Evolutionary conservation across 2,797 vertebrate species (phyloP).

Genomic region (Harpagifer antarcticus): DNA sequence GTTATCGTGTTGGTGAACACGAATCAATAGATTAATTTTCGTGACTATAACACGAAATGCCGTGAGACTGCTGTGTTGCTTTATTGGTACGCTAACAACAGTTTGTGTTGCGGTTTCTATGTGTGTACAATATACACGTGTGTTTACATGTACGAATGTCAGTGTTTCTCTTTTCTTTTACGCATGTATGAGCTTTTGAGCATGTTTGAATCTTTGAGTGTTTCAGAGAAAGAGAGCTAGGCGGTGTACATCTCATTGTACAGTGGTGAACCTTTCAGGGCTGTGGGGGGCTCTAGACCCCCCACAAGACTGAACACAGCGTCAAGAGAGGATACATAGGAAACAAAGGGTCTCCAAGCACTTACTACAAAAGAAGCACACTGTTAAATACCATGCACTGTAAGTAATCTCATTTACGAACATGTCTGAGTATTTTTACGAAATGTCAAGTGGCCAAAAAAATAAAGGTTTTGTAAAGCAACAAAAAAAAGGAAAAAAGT

Average conservation of each 20-base stretch:
- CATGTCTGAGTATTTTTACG: conserved; percentile 77
- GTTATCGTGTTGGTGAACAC: no score
- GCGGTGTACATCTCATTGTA: conserved; percentile 70
- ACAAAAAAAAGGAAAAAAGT: conserved; percentile 61
- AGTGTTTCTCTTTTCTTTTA: not conserved
- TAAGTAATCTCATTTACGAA: conserved; percentile 82
- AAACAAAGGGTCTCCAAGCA: conserved; percentile 41
- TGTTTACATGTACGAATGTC: conserved; percentile 35
- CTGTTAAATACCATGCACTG: conserved; percentile 74
- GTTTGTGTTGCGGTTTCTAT: not conserved
- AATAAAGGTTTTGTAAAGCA: conserved; percentile 73
- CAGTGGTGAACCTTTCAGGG: conserved; percentile 48
- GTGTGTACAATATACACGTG: not conserved
- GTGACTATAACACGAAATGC: no score
- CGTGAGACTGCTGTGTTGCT: no score
- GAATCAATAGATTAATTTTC: no score
- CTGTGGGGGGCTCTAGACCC: not conserved
- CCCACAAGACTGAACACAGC: conserved; percentile 26
- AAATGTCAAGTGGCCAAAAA: conserved; percentile 84
- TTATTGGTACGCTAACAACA: not conserved
- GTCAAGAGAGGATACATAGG: conserved; percentile 7
- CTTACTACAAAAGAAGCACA: conserved; percentile 72
- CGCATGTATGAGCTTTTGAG: conserved; percentile 8
- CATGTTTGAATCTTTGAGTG: conserved; percentile 12
- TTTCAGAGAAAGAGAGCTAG: not conserved